Evolutionary conservation across 2,888 invertebrate species (phyloP), one percentile per base, ranked within the genome.

Genomic region (Standfussiana lucernea): DNA sequence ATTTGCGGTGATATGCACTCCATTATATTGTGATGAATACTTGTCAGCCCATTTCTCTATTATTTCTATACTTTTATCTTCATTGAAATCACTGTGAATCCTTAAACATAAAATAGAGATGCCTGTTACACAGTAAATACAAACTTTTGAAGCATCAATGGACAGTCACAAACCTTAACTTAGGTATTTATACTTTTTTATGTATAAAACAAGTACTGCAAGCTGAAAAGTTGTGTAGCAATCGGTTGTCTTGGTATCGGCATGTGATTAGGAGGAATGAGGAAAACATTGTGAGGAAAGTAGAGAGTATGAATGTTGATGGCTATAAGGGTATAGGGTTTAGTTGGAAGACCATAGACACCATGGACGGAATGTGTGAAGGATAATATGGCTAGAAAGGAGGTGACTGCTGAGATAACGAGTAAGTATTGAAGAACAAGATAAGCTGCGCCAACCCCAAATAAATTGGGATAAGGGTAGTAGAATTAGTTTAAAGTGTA

Each of bases 21-120:
- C 97, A 93, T 98, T 98, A 93, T 99, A 99, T n/a, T 97, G 92
- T 4, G 97, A 90, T 65, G 96, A 96, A 70, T 97, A 97, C 28
- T 96, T 95, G 1, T 97, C 90, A 4, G 98, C 92, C 99, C 99
- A 99, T 72, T 97, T 95, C 72, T 97, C 95, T 56, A 99, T 92
- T 75, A 99, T 97, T 78, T 97, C 97, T 72, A 97, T 95, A 32
- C 98, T 98, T 59, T 97, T 97, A 93, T 99, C 99, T 82, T 97
- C 95, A 94, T 99, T 99, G 89, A 98, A 98, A 92, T 99, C 99
- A 93, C 98, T 98, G 77, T 98, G 97, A 83, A 99, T 97, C 98
- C 99, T 99, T 73, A 65, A 82, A 77, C 4, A 53, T 10, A 64
- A 68, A 11, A 70, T 59, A 2, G 5, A 62, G 1, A 24, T 21